Base-by-base conservation (phyloP, 2,888 invertebrate genomes). In the Drosophila merina region DNA sequence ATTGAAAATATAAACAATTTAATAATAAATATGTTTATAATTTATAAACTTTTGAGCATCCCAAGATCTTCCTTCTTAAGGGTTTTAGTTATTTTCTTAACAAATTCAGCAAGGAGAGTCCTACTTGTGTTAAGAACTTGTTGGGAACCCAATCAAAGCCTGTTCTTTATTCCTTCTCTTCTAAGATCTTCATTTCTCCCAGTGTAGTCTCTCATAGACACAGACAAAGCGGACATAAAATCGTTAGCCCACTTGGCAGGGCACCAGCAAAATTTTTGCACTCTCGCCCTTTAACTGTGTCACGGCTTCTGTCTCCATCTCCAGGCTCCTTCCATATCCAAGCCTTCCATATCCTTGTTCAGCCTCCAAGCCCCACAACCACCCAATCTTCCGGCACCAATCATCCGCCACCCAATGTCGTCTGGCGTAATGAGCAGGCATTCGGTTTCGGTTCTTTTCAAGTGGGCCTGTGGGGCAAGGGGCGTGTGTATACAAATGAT, bases 241-340 rank as follows among this genome's bases (percentile, higher is more conserved):
- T 84, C 85, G 86, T 86, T 86, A 84, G 82, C 85, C 86, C 84
- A 86, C 70, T 86, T 86, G 85, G 85, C 85, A 85, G 70, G 52
- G 56, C 57, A 80, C 86, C 85, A 82, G 79, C 60, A 79, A 83
- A 83, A 55, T 67, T 56, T 57, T 64, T 58, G 71, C 57, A 59
- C 68, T 49, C 57, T 74, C 68, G 54, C 55, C 71, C 63, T 50
- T 42, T 42, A 76, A 76, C 75, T 80, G 71, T 77, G 77, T 77
- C 83, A 79, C 69, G 71, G 63, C 52, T 64, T 40, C 60, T 52
- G 63, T 67, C 58, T 49, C 48, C 47, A 36, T 64, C 48, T 45
- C 57, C 70, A 66, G 55, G 47, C 31, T 44, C 31, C 49, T 47
- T n/a, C 28, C 33, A 6, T 25, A 9, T 25, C 33, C 42, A 42